phyloP scores from a whole-genome alignment of 1,140 invertebrate genomes.

The Cephus cinctus region DNA sequence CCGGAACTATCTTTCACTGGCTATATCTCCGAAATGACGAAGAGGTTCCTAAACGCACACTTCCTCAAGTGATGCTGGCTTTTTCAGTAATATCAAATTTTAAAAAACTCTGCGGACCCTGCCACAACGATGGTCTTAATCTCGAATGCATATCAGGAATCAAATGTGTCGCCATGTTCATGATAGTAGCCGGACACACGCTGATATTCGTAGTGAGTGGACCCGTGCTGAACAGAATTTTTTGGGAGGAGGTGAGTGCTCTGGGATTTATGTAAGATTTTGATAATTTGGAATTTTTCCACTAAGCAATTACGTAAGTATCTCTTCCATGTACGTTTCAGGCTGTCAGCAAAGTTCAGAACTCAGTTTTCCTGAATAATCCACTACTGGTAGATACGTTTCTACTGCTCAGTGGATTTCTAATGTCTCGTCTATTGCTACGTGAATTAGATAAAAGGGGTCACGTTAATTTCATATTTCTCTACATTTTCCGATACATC shows the following conservation, averaged over 20 bases:
- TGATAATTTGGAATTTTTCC: neutral
- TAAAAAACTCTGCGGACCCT: constrained; percentile 55
- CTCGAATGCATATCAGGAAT: constrained; percentile 67
- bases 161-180: constrained; percentile 64
- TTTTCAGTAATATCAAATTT: constrained; percentile 63
- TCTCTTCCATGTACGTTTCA: constrained; percentile 14
- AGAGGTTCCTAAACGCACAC: constrained; percentile 26
- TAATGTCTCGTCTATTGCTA: constrained; percentile 65
- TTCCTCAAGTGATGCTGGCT: constrained; percentile 54
- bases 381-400: constrained; percentile 69
- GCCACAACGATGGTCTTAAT: constrained; percentile 57
- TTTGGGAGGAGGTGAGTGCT: constrained; percentile 61
- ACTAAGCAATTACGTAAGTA: constrained; percentile 7
- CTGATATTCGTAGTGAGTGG: constrained; percentile 65
- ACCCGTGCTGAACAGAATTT: constrained; percentile 63
- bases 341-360: constrained; percentile 41
- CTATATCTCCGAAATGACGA: constrained; percentile 25
- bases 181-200: constrained; percentile 65
- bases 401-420: constrained; percentile 67
- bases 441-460: constrained; percentile 67
- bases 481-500: constrained; percentile 65
- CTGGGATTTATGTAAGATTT: neutral
- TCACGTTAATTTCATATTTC: constrained; percentile 62
- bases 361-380: constrained; percentile 63
- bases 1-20: constrained; percentile 39